Evolutionary conservation across 1,140 invertebrate genomes (phyloP), one percentile per base, ranked within the genome.

Genomic region (Elymnias hypermnestra): DNA sequence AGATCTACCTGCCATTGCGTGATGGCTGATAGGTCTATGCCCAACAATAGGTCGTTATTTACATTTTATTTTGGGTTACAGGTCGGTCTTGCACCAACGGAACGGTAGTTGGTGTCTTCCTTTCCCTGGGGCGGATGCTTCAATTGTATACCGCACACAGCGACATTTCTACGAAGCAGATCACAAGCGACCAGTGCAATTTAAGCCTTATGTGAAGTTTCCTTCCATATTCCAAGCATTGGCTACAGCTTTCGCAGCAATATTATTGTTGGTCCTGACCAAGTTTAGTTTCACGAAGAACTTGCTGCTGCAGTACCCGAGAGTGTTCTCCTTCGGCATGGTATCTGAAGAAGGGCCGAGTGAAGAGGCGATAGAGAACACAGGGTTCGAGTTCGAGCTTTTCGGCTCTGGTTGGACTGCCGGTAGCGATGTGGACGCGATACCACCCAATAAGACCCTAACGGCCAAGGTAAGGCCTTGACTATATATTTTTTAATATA

Each of bases 51-150:
- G n/a, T n/a, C n/a, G 5, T 9, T 28, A 28, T 28, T 5, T 3
- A 9, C 8, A 28, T 2, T 33, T 7, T 15, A 7, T 17, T 17
- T 10, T 6, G 9, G 18, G n/a, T n/a, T n/a, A 5, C 57, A 93
- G 92, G 46, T 60, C 79, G 1, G 38, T 82, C 1, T 44, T 95
- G n/a, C 94, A 93, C 68, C 87, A 87, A 22, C 90, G 87, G 45
- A 55, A 88, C 7, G 72, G 90, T 18, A 76, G 89, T 1, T 96
- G 91, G 90, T 93, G 91, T 59, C 31, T 93, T 2, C 90, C 93
- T 13, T 97, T 97, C 82, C 89, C 89, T 2, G 94, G 94, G n/a
- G 87, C 93, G 21, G 97, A 98, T 88, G 88, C 89, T 44, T 92
- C 95, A 5, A 91, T 98, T 7, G 90, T 93, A 6, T 72, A 90